Conservation (phyloP, 2,797 vertebrate genomes). For the Platalea minor region DNA sequence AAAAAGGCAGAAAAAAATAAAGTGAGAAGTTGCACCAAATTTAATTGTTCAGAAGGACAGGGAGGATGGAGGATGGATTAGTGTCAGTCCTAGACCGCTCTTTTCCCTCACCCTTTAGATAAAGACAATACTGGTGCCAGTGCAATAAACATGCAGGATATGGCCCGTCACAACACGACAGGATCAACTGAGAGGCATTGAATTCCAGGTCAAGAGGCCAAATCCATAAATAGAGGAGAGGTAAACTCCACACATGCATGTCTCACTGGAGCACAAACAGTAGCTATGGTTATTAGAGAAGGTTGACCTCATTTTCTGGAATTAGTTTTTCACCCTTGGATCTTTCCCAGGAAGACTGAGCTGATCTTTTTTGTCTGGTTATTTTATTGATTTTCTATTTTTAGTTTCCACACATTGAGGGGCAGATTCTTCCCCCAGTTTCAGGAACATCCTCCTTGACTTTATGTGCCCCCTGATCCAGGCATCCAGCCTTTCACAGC, state of each 20-base stretch:
- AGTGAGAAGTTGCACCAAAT: not conserved
- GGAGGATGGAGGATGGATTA: not conserved
- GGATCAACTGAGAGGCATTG: constrained; percentile 32
- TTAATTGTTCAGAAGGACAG: not conserved
- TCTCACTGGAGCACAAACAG: constrained; percentile 55
- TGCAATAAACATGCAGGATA: constrained; percentile 13
- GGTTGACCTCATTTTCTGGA: constrained; percentile 63
- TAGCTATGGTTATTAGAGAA: constrained; percentile 61
- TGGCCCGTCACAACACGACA: not conserved
- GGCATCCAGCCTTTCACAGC: not conserved
- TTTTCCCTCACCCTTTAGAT: not conserved
- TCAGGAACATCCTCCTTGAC: not conserved
- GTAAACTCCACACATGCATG: constrained; percentile 29
- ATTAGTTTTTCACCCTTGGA: constrained; percentile 56
- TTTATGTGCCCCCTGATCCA: not conserved
- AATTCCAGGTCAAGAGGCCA: constrained; percentile 57
- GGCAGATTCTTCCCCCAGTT: not conserved
- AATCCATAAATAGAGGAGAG: constrained; percentile 63
- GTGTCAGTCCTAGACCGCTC: not conserved
- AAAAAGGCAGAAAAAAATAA: not conserved
- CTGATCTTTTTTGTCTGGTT: constrained; percentile 14
- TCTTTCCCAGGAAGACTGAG: constrained; percentile 47
- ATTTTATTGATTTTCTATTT: constrained; percentile 58
- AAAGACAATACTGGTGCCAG: constrained; percentile 17
- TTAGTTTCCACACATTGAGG: not conserved